Conservation (phyloP, 2,113 vertebrate genomes). For the Scartelaos histophorus region DNA sequence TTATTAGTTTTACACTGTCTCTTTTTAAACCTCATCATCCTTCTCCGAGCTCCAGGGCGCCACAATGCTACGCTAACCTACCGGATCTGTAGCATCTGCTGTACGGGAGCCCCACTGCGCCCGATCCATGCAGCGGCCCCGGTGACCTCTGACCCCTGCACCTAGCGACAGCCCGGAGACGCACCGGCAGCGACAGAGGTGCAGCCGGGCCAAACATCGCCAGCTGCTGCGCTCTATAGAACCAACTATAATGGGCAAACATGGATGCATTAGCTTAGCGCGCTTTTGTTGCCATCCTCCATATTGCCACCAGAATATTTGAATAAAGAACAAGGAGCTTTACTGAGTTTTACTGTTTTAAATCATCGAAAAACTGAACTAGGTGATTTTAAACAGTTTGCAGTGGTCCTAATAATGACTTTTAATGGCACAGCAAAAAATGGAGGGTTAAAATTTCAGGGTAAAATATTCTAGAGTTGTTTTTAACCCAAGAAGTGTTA, state of each 20-base stretch:
- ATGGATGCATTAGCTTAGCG: constrained; percentile 1
- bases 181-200: constrained; percentile 40
- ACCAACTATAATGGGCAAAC: neutral
- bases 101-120: constrained; percentile 7
- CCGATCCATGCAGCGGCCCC: constrained; percentile 17
- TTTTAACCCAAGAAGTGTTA: too few relatives aligned
- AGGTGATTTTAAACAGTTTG: too few relatives aligned
- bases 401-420: too few relatives aligned
- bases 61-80: constrained; percentile 16
- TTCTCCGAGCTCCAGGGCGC: neutral
- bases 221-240: constrained; percentile 51
- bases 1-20: too few relatives aligned
- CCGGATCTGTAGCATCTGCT: constrained; percentile 39
- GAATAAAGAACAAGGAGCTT: too few relatives aligned
- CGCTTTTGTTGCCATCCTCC: neutral
- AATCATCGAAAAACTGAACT: too few relatives aligned
- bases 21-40: neutral
- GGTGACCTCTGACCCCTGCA: constrained; percentile 61
- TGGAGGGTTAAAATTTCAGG: too few relatives aligned
- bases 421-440: too few relatives aligned
- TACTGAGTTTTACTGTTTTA: too few relatives aligned
- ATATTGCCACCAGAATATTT: too few relatives aligned
- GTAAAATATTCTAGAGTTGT: too few relatives aligned
- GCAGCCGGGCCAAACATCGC: constrained; percentile 41
- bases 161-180: constrained; percentile 29